These are phyloP conservation scores for Acanthiza pusilla DNA, from an alignment of 2,797 vertebrate species.

Conservation along the genomic window DNA sequence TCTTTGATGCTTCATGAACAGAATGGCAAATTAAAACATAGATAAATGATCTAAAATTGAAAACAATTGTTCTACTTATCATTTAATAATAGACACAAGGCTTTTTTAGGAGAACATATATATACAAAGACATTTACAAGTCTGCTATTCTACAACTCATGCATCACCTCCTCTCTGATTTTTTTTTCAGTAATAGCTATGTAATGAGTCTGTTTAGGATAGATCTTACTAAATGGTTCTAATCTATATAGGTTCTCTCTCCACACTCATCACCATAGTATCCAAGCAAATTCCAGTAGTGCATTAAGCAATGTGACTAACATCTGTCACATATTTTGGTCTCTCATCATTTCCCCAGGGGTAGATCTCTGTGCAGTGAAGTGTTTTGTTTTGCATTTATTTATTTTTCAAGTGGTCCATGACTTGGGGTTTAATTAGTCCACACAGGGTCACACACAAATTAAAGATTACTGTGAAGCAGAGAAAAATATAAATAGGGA, in stretches of 20 bases:
- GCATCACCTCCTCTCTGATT: not conserved
- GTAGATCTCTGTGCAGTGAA: not conserved
- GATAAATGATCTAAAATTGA: constrained; percentile 38
- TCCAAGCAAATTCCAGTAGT: not conserved
- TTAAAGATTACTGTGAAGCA: not conserved
- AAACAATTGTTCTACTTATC: not conserved
- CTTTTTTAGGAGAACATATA: not conserved
- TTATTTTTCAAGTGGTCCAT: not conserved
- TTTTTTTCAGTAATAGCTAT: not conserved
- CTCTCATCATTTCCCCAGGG: not conserved
- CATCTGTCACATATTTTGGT: constrained; percentile 19
- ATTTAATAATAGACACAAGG: constrained; percentile 17
- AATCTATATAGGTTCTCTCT: not conserved
- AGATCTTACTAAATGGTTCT: not conserved
- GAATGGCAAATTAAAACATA: constrained; percentile 48
- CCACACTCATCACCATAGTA: not conserved
- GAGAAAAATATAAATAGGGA: not conserved
- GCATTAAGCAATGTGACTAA: constrained; percentile 4
- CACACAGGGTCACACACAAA: not conserved
- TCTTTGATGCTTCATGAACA: constrained; percentile 35
- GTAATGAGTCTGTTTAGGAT: constrained; percentile 1
- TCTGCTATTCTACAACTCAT: not conserved
- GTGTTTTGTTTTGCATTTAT: not conserved
- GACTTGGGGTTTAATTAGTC: not conserved
- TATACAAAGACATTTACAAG: constrained; percentile 32